These are phyloP conservation scores for Drosophila mimetica DNA, from an alignment of 2,888 invertebrate species.

Conservation along the genomic window DNA sequence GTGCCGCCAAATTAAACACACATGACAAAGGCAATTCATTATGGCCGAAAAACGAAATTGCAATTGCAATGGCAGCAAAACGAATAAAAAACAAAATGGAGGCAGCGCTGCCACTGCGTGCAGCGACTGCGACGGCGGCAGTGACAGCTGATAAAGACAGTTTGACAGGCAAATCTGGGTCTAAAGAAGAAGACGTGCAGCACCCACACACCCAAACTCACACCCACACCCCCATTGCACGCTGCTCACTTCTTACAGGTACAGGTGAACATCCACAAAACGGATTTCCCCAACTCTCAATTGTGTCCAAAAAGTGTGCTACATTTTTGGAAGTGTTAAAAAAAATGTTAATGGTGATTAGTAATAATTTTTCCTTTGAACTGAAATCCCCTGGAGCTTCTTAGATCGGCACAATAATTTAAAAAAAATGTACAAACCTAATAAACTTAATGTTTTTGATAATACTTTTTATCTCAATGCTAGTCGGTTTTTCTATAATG, in stretches of 20 bases:
- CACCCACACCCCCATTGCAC: slow-evolving; percentile 16
- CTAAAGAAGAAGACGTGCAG: slow-evolving; percentile 1
- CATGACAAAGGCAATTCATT: slow-evolving; percentile 69
- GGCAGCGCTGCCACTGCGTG: neutral
- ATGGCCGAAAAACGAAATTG: slow-evolving; percentile 57
- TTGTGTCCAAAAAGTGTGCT: neutral
- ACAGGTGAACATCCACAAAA: slow-evolving; percentile 1
- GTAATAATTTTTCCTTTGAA: too few species aligned
- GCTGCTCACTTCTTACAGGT: slow-evolving; percentile 17
- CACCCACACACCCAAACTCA: slow-evolving; percentile 2
- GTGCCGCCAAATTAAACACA: slow-evolving; percentile 47
- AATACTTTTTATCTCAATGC: too few species aligned
- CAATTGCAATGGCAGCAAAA: slow-evolving; percentile 35
- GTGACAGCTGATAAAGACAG: slow-evolving; percentile 41
- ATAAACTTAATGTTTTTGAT: too few species aligned
- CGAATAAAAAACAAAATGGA: neutral
- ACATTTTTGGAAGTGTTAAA: neutral
- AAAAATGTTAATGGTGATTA: too few species aligned
- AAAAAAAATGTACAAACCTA: too few species aligned
- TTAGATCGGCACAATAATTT: too few species aligned
- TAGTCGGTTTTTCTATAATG: too few species aligned
- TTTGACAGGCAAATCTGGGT: slow-evolving; percentile 43
- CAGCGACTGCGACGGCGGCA: slow-evolving; percentile 13
- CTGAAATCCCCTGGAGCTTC: too few species aligned
- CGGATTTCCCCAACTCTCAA: neutral